phyloP scores from a whole-genome alignment of 2,113 vertebrate genomes.

The Mesitornis unicolor region DNA sequence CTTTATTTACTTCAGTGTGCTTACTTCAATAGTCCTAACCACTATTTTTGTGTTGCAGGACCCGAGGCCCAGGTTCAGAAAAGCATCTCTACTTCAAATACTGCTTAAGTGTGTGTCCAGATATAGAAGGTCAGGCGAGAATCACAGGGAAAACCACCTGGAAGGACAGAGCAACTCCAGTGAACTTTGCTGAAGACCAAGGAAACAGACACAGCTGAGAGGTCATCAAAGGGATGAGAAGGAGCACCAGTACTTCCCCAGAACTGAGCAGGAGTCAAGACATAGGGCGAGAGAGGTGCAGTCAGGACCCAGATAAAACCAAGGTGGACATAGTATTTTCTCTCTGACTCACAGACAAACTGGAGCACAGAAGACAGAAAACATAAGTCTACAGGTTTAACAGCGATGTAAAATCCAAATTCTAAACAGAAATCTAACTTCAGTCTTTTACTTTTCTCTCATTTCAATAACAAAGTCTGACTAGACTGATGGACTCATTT shows the following conservation, averaged over 20 bases:
- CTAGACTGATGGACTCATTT: not conserved
- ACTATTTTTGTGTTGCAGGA: not conserved
- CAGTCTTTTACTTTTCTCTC: not conserved
- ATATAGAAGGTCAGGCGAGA: not conserved
- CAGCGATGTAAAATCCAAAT: not conserved
- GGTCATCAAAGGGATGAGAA: not conserved
- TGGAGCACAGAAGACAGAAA: not conserved
- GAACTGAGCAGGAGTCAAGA: not conserved
- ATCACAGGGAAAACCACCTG: not conserved
- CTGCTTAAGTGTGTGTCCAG: not conserved
- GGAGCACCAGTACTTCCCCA: not conserved
- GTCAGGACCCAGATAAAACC: not conserved
- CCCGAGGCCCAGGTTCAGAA: not conserved
- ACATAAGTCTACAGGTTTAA: not conserved
- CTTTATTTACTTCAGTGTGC: not conserved
- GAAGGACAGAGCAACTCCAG: not conserved
- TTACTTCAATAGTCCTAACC: not conserved
- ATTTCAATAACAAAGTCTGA: not conserved
- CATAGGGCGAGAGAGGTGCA: rapidly evolving
- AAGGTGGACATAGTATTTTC: not conserved
- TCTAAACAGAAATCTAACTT: not conserved
- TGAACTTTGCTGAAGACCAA: not conserved
- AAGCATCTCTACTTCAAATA: not conserved
- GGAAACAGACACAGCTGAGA: not conserved
- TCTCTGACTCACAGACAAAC: not conserved